Percentiles rank a stretch among this genome's conserved stretches.
Evolutionary conservation across 2,797 vertebrate species (phyloP).

Genomic region (Hyperoplus lanceolatus): DNA sequence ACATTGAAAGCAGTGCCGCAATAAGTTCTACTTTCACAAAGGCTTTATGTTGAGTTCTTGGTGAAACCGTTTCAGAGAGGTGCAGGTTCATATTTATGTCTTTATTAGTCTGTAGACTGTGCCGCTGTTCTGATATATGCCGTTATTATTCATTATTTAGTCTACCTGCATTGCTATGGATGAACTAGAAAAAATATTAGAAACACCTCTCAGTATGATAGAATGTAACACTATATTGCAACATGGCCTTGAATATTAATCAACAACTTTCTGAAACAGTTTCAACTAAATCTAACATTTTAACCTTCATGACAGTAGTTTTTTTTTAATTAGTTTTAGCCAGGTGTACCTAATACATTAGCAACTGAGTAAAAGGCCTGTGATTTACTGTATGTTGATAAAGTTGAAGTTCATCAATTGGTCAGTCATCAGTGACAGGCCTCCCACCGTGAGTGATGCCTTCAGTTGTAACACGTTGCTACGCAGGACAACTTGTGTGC

Average conservation of each 20-base stretch:
- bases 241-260: neutral
- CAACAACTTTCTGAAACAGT: neutral
- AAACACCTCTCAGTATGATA: neutral
- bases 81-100: neutral
- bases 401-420: neutral
- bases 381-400: neutral
- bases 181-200: neutral
- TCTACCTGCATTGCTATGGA: neutral
- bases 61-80: neutral
- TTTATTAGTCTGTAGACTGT: neutral
- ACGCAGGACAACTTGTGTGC: neutral
- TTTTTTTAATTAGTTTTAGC: neutral
- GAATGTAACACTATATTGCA: neutral
- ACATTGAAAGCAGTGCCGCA: neutral
- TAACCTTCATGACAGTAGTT: too few species aligned
- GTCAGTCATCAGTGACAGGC: neutral
- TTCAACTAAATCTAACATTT: neutral
- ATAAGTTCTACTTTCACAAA: neutral
- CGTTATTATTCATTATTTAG: neutral
- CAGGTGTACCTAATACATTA: neutral
- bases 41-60: neutral
- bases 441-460: neutral
- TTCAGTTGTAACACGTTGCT: slow-evolving; percentile 13
- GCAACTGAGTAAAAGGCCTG: neutral
- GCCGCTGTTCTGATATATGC: neutral